A percentile compares a stretch with the other conserved stretches of the same genome.
Conservation (phyloP, 1,140 invertebrate genomes). For the Saxidomus purpurata region DNA sequence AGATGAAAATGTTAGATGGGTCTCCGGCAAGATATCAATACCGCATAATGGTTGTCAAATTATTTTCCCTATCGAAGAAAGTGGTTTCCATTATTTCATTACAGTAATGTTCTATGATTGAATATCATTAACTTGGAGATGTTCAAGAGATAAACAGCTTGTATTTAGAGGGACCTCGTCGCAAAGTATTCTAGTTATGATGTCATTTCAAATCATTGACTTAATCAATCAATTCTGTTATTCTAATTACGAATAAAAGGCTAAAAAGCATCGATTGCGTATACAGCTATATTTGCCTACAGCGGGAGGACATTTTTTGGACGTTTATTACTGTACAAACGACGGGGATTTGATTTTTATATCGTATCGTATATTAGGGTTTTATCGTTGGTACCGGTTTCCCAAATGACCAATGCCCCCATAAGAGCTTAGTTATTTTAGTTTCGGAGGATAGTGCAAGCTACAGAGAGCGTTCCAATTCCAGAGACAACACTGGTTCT, state of each 20-base stretch:
- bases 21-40: constrained; percentile 9
- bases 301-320: too few species aligned
- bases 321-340: too few species aligned
- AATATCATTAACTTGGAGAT: constrained; percentile 10
- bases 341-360: too few species aligned
- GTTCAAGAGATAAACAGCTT: not conserved
- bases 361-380: too few species aligned
- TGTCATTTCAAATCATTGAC: not conserved
- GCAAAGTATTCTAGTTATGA: not conserved
- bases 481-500: too few species aligned
- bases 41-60: constrained; percentile 9
- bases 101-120: constrained; percentile 10
- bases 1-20: not conserved
- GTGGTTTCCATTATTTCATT: constrained; percentile 42
- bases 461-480: too few species aligned
- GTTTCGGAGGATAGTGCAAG: too few species aligned
- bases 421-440: too few species aligned
- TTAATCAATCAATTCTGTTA: constrained; percentile 8
- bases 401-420: too few species aligned
- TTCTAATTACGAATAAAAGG: not conserved
- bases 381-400: too few species aligned
- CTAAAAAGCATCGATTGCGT: not conserved
- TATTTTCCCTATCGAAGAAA: constrained; percentile 21
- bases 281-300: too few species aligned
- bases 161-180: not conserved